A percentile compares a stretch with the other conserved stretches of the same genome.
phyloP scores from a whole-genome alignment of 2,797 vertebrate species.

The Manis crassicaudata region DNA sequence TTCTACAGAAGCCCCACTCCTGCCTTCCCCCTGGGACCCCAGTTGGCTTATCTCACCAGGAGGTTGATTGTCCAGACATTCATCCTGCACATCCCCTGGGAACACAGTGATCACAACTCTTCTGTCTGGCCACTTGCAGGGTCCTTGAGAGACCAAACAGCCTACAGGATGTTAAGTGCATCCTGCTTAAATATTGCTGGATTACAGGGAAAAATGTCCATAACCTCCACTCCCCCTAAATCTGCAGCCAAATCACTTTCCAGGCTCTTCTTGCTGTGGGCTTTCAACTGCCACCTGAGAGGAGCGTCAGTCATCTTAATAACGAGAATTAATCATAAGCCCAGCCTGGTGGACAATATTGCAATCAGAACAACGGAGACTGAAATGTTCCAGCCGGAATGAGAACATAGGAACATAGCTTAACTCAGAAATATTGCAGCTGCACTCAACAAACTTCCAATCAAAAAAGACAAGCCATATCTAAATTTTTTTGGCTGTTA shows the following conservation, averaged over 20 bases:
- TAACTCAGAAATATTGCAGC: constrained; percentile 34
- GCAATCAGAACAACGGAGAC: constrained; percentile 51
- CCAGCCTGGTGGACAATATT: constrained; percentile 57
- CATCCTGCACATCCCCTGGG: not conserved
- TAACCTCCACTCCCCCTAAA: not conserved
- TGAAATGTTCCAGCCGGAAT: not conserved
- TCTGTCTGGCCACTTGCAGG: not conserved
- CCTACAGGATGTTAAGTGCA: not conserved
- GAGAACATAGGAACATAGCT: not conserved
- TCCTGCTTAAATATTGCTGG: not conserved
- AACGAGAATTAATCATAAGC: constrained; percentile 25
- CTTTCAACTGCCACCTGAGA: constrained; percentile 29
- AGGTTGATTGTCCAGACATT: not conserved
- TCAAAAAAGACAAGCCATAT: not conserved
- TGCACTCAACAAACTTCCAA: constrained; percentile 40
- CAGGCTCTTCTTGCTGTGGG: not conserved
- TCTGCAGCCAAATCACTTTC: not conserved
- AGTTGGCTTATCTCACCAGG: not conserved
- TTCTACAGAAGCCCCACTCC: not conserved
- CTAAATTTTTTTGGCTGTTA: constrained; percentile 11
- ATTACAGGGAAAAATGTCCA: not conserved
- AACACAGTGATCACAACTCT: not conserved
- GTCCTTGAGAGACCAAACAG: not conserved
- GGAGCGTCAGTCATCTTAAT: constrained; percentile 39
- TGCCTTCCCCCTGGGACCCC: not conserved